These are phyloP conservation scores for Cisticola juncidis DNA, from an alignment of 2,113 vertebrate genomes.

Conservation along the genomic window DNA sequence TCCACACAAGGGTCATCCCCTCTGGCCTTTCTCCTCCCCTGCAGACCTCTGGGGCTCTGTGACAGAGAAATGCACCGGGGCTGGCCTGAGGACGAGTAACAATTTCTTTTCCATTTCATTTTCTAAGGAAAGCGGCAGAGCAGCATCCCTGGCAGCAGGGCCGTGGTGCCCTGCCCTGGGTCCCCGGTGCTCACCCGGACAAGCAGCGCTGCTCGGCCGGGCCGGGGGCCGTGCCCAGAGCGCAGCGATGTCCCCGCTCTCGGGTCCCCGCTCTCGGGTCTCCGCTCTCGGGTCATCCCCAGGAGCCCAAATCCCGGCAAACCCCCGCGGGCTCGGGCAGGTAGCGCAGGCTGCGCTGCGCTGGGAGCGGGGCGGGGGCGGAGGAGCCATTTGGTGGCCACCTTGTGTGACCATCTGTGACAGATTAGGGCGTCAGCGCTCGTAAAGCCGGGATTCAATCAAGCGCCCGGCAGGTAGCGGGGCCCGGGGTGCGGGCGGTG, in stretches of 20 bases:
- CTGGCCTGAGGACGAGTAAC: too few relatives aligned
- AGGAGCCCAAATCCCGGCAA: too few relatives aligned
- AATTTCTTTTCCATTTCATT: neutral
- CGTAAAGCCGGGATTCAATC: slow-evolving; percentile 47
- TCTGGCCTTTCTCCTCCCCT: neutral
- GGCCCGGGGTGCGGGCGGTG: neutral
- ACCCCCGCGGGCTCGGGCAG: neutral
- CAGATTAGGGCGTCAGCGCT: slow-evolving; percentile 51
- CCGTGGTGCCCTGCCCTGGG: fast-evolving
- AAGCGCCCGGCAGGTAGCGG: slow-evolving; percentile 49
- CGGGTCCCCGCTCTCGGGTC: too few relatives aligned
- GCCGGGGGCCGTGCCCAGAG: fast-evolving
- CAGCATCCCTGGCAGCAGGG: neutral
- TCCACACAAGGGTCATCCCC: fast-evolving
- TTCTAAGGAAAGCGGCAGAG: neutral
- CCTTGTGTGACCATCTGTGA: slow-evolving; percentile 74
- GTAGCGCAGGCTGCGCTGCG: slow-evolving; percentile 6
- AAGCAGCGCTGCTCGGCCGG: fast-evolving
- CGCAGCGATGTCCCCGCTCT: neutral
- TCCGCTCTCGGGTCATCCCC: too few relatives aligned
- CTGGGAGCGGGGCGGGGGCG: neutral
- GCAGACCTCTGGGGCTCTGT: neutral
- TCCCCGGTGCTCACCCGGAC: fast-evolving
- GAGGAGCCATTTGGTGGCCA: slow-evolving; percentile 66
- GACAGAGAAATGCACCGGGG: neutral